phyloP scores from a whole-genome alignment of 2,113 vertebrate species.

The Callorhinus ursinus region DNA sequence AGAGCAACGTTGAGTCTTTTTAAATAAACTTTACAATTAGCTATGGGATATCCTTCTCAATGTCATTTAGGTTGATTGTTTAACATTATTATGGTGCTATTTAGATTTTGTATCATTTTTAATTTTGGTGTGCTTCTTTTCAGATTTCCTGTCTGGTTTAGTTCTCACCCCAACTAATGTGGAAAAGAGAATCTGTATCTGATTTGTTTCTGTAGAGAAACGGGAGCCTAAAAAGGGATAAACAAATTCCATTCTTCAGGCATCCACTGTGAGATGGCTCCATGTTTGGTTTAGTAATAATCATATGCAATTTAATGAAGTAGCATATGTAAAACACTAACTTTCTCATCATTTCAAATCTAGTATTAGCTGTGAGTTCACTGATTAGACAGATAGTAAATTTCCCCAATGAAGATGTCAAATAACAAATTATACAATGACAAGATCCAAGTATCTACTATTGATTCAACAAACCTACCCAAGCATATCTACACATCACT shows the following conservation, averaged over 20 bases:
- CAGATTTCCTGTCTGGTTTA: neutral
- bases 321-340: neutral
- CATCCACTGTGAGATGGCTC: neutral
- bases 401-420: conserved; percentile 29
- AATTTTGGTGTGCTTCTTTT: neutral
- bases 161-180: neutral
- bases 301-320: conserved; percentile 18
- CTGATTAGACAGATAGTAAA: neutral
- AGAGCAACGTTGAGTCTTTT: neutral
- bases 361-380: conserved; percentile 6
- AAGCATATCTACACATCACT: neutral
- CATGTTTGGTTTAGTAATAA: neutral
- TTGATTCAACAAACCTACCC: conserved; percentile 24
- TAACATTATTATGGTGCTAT: neutral
- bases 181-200: neutral
- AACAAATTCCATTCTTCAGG: neutral
- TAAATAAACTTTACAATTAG: neutral
- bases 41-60: neutral
- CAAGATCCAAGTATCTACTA: conserved; percentile 6
- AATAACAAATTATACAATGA: conserved; percentile 32
- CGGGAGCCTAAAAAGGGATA: neutral
- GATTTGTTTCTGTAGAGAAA: neutral
- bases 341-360: conserved; percentile 29
- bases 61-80: neutral
- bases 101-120: conserved; percentile 3